Base-by-base conservation (phyloP, 2,797 vertebrate genomes). In the Gallinago solitaria region DNA sequence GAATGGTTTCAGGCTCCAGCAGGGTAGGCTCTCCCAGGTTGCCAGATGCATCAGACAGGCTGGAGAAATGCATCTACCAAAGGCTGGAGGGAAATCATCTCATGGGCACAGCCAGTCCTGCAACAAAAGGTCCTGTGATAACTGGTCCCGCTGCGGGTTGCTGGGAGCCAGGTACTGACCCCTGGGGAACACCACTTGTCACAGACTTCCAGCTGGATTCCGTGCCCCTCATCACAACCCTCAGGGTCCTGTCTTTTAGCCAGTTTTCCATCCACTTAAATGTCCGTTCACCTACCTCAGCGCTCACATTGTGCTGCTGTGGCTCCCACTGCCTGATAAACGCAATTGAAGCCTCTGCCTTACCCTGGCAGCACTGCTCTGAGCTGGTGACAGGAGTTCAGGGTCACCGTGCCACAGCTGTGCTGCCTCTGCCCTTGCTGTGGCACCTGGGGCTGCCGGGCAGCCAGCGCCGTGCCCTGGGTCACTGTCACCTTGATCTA, bases 241-340 rank as follows among this genome's bases (percentile, higher is more conserved):
- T 41, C 41, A 16, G 41, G 41, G 41, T 41, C 41, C 41, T 41
- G 15, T 41, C 41, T 41, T 41, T 41, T 41, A 41, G 41, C 41
- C 41, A 41, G 41, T 41, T 41, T 41, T 41, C 41, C 16, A 41
- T 41, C 41, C 41, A 41, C 41, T 41, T 16, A 16, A 41, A 16
- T 41, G 41, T 41, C 41, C 16, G 16, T 41, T 41, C 41, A 16
- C 16, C 41, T 41, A 41, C 6, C 41, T 16, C 90, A 54, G 79
- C 2, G 2, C 92, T 89, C 13, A 8, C 95, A 96, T 87, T 59
- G 50, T 61, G 57, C 45, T 76, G 89, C 73, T 65, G 60, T 94
- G 86, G 59, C 85, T 91, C 92, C 91, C 95, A 96, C 81, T 97
- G 78, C 90, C 83, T 97, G 96, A 94, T 87, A 87, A 96, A 96